Conservation (phyloP, 2,113 vertebrate species). For the Ranitomeya variabilis region DNA sequence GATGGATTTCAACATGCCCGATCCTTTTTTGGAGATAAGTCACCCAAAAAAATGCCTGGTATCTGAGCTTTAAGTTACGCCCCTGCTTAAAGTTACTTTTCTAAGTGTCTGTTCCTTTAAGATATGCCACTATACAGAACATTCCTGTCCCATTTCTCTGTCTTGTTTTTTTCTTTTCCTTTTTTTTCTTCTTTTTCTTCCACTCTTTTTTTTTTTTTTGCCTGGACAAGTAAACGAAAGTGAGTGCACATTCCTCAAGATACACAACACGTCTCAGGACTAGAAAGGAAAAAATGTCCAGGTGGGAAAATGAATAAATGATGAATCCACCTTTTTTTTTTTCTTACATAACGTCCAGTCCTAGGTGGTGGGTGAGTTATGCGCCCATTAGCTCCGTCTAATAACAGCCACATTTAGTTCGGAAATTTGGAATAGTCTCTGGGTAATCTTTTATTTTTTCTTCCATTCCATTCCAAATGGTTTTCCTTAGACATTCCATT, state of each 20-base stretch:
- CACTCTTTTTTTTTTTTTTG: neutral
- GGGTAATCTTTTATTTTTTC: constrained; percentile 48
- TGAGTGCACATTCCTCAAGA: constrained; percentile 24
- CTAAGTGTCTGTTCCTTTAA: neutral
- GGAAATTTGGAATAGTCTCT: constrained; percentile 40
- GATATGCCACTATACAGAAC: neutral
- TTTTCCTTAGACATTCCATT: constrained; percentile 52
- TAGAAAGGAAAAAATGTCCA: constrained; percentile 39
- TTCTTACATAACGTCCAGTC: neutral
- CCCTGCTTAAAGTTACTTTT: neutral
- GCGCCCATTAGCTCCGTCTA: constrained; percentile 31
- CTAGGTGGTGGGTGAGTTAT: constrained; percentile 42
- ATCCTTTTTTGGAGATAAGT: too few species aligned
- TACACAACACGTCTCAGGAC: constrained; percentile 8
- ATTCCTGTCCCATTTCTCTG: neutral
- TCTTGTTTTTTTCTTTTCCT: neutral
- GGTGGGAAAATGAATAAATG: constrained; percentile 15
- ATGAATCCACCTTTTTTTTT: constrained; percentile 42
- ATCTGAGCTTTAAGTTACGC: too few species aligned
- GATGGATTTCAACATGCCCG: too few species aligned
- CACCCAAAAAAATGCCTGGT: too few species aligned
- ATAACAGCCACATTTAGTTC: constrained; percentile 33
- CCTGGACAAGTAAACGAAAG: neutral
- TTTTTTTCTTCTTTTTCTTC: neutral
- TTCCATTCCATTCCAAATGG: constrained; percentile 40